Evolutionary conservation across 1,140 invertebrate species (phyloP).

Genomic region (Calephelis virginiensis): DNA sequence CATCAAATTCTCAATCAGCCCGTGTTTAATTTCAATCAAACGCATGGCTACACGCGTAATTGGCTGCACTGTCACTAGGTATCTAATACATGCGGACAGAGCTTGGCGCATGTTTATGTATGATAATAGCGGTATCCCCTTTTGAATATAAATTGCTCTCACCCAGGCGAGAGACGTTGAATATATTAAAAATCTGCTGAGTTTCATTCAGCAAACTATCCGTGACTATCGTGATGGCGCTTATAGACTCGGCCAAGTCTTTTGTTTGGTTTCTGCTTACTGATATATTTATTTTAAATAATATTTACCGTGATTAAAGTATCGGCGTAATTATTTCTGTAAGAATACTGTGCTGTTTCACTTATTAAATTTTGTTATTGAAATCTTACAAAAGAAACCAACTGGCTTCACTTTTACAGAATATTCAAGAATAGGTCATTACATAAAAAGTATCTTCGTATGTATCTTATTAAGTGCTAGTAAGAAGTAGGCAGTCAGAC

Average conservation of each 20-base stretch:
- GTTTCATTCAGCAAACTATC: slow-evolving; percentile 31
- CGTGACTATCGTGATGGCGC: slow-evolving; percentile 26
- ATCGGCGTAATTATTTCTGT: no score
- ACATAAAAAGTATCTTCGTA: no score
- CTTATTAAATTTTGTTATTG: no score
- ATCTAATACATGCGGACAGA: slow-evolving; percentile 28
- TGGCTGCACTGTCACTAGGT: slow-evolving; percentile 39
- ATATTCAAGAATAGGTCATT: no score
- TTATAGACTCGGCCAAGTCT: slow-evolving; percentile 34
- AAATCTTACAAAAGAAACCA: no score
- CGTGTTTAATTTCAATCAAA: slow-evolving; percentile 53
- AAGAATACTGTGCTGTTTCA: no score
- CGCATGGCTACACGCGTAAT: slow-evolving; percentile 41
- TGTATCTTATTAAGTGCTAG: no score
- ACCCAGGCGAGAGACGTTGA: slow-evolving; percentile 28
- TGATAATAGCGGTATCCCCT: slow-evolving; percentile 36
- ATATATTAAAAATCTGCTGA: slow-evolving; percentile 46
- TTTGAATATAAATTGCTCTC: slow-evolving; percentile 43
- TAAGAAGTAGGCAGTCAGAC: no score
- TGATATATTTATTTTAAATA: background rate
- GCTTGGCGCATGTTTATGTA: slow-evolving; percentile 31
- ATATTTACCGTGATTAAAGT: no score
- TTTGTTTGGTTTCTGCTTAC: slow-evolving; percentile 7
- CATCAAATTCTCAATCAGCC: slow-evolving; percentile 43
- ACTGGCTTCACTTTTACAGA: no score